phyloP scores from a whole-genome alignment of 1,140 invertebrate species.

The Mycetomoellerius zeteki region DNA sequence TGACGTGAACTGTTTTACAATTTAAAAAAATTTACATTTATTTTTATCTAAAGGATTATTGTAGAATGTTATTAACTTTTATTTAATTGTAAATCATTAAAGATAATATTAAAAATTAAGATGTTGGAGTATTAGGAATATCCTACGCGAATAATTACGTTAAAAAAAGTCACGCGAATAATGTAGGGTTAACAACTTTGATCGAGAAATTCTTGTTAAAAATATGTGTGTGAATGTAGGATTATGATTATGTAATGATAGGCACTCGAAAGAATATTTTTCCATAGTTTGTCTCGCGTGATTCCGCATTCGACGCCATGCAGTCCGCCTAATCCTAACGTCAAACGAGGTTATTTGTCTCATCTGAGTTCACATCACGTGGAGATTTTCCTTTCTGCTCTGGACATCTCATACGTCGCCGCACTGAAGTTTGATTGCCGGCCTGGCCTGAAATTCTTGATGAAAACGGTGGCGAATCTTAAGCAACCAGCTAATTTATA shows the following conservation, averaged over 20 bases:
- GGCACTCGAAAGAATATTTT: constrained; percentile 57
- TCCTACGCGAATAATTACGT: no score
- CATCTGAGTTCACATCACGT: constrained; percentile 76
- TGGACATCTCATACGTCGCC: constrained; percentile 93
- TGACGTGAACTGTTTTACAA: no score
- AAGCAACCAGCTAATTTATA: constrained; percentile 96
- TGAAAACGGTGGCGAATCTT: constrained; percentile 96
- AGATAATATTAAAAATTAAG: no score
- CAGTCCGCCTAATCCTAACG: constrained; percentile 86
- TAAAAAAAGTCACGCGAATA: no score
- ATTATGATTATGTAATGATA: not conserved
- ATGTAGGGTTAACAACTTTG: not conserved
- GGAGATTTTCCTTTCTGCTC: constrained; percentile 90
- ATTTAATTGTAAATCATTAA: no score
- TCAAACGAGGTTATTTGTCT: constrained; percentile 63
- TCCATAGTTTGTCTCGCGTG: constrained; percentile 82
- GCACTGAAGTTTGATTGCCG: constrained; percentile 95
- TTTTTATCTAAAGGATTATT: no score
- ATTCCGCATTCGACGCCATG: constrained; percentile 86
- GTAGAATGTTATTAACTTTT: no score
- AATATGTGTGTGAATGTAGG: not conserved
- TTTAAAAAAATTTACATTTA: no score
- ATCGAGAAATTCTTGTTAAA: not conserved
- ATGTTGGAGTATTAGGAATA: no score
- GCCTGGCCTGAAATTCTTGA: constrained; percentile 96